Base-by-base conservation (phyloP, 1,140 invertebrate genomes). In the Amyelois transitella region DNA sequence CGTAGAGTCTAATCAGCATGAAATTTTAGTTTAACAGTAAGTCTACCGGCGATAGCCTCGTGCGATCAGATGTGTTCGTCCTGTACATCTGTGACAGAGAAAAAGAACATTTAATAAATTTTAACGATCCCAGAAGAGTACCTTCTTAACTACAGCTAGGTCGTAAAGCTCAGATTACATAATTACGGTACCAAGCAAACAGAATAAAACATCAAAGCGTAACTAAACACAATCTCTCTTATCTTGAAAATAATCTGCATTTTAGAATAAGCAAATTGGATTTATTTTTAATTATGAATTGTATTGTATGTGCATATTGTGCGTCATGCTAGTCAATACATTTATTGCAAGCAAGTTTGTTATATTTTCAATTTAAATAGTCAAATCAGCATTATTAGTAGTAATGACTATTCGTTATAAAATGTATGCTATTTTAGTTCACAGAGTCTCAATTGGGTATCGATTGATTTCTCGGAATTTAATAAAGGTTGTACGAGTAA, bases 1-100 rank as follows among this genome's bases (percentile, higher is more conserved):
- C 55, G 44, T 63, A 56, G 18, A 64, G 18, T 61, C 60, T 58
- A 55, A 25, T 65, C 58, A 64, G 62, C 61, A 63, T 61, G 53
- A 54, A 64, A 62, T 62, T 57, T 53, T 53, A 49, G 49, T 53
- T 57, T 43, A 48, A 44, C 55, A 60, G 47, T 55, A 48, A 53
- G 45, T 55, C 44, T 47, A 62, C 71, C 65, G 76, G 52, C 67
- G 76, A 56, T 69, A 64, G 69, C 64, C 72, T 69, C 66, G 73
- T 65, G 62, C 62, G 69, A 75, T 88, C 88, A 91, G 77, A 91
- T 91, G 76, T 88, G 88, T 81, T 91, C 90, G 70, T 91, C 90
- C 78, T 90, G 90, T 72, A 91, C 90, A 90, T 91, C 90, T 91
- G 90, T 68, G 85, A 89, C 83, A 88, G 81, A 89, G 89, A 90